Evolutionary conservation across 2,113 vertebrate genomes (phyloP), one percentile per base, ranked within the genome.

Genomic region (Tichodroma muraria): DNA sequence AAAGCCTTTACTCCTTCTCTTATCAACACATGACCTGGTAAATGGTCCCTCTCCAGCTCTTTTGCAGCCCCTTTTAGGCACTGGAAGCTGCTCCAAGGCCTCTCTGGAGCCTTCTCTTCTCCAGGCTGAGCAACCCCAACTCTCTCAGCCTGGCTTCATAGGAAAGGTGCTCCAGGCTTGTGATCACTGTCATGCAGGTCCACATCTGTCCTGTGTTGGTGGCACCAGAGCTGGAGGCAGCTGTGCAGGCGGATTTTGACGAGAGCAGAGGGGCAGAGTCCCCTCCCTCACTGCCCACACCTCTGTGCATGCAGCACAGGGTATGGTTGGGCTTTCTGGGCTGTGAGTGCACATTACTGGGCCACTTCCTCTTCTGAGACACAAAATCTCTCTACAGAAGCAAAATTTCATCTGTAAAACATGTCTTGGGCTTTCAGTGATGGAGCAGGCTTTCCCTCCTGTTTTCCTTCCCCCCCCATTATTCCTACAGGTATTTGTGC

Each of bases 301-400:
- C 37, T 47, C 79, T 6, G 8, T 33, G 35, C 25, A 5, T 54
- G 56, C 18, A 63, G 25, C 17, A 3, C 40, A 63, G 25, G 40
- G 7, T 1, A 2, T 1, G 1, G 7, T 31, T 15, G 15, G 49
- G 8, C 40, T 42, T 42, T 56, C 63, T 44, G 60, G 37, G 37
- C 27, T 22, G 30, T 27, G 17, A 40, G 30, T 16, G 10, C 70
- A 49, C 54, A 11, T 19, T 31, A 3, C 47, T 5, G 24, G 28
- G 14, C 27, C 63, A 35, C 30, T 6, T 30, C 30, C 21, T 57
- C 50, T 88, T 73, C 59, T 59, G 53, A 27, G 18, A 45, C 15
- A 47, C 23, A 81, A 50, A 66, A 1, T 8, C 4, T 22, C 28
- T 40, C 18, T 63, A 17, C 8, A 54, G 77, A 80, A 71, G 38